Conservation (phyloP, 2,888 invertebrate species). For the Leucozona laternaria region DNA sequence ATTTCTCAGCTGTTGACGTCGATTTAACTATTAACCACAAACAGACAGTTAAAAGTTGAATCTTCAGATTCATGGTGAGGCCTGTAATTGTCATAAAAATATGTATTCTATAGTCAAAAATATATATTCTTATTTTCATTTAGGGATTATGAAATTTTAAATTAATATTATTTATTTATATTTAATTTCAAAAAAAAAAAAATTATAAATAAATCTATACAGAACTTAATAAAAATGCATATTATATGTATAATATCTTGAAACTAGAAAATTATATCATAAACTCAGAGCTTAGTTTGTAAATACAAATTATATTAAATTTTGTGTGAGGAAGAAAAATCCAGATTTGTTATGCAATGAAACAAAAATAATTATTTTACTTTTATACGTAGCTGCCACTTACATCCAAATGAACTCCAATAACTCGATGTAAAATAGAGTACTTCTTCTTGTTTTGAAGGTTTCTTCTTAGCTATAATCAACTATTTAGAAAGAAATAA, state of each 20-base stretch:
- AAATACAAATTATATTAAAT: not conserved
- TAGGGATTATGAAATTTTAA: no score
- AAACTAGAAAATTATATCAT: no score
- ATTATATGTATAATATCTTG: no score
- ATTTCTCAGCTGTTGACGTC: slow-evolving; percentile 79
- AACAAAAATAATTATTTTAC: not conserved
- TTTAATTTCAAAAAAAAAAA: no score
- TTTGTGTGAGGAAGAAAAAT: not conserved
- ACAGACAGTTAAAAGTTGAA: slow-evolving; percentile 76
- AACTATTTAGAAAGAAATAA: not conserved
- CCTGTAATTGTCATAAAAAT: slow-evolving; percentile 76
- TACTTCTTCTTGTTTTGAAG: not conserved
- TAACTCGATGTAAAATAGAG: not conserved
- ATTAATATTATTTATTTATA: no score
- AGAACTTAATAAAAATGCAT: no score
- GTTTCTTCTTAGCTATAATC: not conserved
- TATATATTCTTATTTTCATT: no score
- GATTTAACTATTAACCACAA: slow-evolving; percentile 77
- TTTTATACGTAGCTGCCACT: not conserved
- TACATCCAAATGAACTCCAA: not conserved
- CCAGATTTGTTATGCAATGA: not conserved
- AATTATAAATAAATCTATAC: no score
- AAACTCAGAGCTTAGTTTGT: not conserved
- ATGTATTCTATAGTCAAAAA: not conserved
- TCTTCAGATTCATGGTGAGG: slow-evolving; percentile 79